These are phyloP conservation scores for Tenualosa ilisha DNA, from an alignment of 2,797 vertebrate genomes.

Conservation along the genomic window DNA sequence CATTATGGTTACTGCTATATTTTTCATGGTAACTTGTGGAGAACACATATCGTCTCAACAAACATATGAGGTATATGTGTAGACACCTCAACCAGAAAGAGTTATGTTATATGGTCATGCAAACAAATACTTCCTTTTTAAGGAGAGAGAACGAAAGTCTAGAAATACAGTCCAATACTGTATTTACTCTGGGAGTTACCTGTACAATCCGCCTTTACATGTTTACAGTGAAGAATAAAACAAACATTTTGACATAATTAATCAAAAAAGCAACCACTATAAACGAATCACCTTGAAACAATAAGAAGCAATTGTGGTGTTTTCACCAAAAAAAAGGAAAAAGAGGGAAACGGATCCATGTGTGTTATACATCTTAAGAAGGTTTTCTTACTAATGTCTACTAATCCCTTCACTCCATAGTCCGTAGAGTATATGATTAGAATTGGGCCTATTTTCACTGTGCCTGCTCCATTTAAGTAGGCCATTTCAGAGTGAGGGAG, in stretches of 20 bases:
- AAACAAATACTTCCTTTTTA: background rate
- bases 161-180: background rate
- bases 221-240: conserved; percentile 2
- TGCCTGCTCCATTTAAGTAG: conserved; percentile 55
- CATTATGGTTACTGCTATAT: background rate
- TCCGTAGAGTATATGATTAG: conserved; percentile 45
- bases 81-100: background rate
- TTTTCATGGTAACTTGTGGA: background rate
- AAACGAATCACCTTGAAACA: background rate
- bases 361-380: conserved; percentile 18
- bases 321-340: background rate
- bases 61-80: background rate
- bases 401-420: conserved; percentile 58
- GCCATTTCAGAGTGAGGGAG: conserved; percentile 50
- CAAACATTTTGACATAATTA: background rate
- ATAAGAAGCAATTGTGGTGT: background rate
- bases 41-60: background rate
- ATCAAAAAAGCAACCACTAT: background rate
- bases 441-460: conserved; percentile 22
- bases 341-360: background rate
- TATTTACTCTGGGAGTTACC: conserved; percentile 15
- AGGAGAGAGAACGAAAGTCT: background rate
- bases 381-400: conserved; percentile 25
- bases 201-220: conserved; percentile 24
- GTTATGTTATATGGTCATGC: background rate